Evolutionary conservation across 2,888 invertebrate genomes (phyloP), one percentile per base, ranked within the genome.

Genomic region (Elmis aenea): DNA sequence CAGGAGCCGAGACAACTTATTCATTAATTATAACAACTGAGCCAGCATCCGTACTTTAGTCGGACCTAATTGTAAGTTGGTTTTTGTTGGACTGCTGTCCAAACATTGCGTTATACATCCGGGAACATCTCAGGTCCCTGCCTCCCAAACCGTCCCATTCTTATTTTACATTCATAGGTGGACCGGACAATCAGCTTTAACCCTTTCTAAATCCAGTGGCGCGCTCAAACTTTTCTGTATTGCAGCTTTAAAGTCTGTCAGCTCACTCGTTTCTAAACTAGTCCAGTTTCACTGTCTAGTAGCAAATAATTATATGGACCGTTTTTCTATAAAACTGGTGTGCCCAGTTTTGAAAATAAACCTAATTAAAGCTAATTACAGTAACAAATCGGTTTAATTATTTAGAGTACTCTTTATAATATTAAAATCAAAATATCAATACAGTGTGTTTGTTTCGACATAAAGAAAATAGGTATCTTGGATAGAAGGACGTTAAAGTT

Each of bases 31-130:
- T 47, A 39, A 27, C 35, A 36, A 37, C 33, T n/a, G n/a, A n/a
- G n/a, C 37, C 37, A 38, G 38, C 31, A 44, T 42, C 35, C 38
- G 38, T 40, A 45, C 42, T 25, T n/a, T n/a, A n/a, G n/a, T n/a
- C n/a, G n/a, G n/a, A n/a, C n/a, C 42, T 39, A 42, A 47, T 51
- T 47, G 43, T 42, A 38, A 43, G 46, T 49, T 46, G 47, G 45
- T 44, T 45, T 46, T 48, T 51, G 46, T 43, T 46, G 45, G 41
- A 49, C 51, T 48, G 45, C 37, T 44, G 46, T 46, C 49, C 49
- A 50, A 50, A 50, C 45, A 39, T 38, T 31, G 27, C 36, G 38
- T 33, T 43, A 32, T 31, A 40, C 21, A 38, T 33, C 45, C 33
- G 36, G 40, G 46, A 41, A 44, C 41, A 50, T 46, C 48, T 46